Conservation (phyloP, 2,113 vertebrate genomes). For the Bucco capensis region DNA sequence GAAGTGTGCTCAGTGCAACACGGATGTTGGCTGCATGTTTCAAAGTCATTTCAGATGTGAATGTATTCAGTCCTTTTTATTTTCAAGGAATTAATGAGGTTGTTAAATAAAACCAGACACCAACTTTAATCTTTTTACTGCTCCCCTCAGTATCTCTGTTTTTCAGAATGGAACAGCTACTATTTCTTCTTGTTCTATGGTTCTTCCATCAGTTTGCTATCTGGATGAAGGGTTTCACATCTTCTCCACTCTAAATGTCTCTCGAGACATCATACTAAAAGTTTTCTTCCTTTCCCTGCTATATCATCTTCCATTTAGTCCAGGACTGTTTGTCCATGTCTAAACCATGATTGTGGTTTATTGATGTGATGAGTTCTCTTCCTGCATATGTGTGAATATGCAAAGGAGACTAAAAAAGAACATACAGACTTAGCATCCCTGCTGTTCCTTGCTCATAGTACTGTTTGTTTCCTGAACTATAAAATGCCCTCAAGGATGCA, state of each 20-base stretch:
- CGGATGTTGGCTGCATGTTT: not conserved
- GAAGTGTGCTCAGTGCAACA: not conserved
- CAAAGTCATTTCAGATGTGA: constrained; percentile 7
- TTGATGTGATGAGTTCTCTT: not conserved
- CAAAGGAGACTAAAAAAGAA: not conserved
- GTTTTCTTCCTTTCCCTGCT: not conserved
- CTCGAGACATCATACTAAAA: not conserved
- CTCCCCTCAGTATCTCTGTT: not conserved
- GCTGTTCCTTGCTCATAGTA: not conserved
- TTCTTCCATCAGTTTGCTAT: not conserved
- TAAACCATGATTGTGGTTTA: not conserved
- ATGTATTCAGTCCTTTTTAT: not conserved
- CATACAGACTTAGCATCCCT: not conserved
- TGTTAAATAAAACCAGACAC: constrained; percentile 28
- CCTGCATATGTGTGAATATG: not conserved
- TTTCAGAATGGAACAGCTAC: not conserved
- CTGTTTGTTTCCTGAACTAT: constrained; percentile 24
- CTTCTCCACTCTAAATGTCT: not conserved
- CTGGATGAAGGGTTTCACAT: not conserved
- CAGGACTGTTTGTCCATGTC: not conserved
- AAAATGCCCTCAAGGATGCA: not conserved
- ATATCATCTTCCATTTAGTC: not conserved
- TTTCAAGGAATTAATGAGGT: constrained; percentile 11
- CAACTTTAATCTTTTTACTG: not conserved
- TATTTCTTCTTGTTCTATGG: not conserved